A percentile compares a stretch with the other conserved stretches of the same genome.
phyloP scores from a whole-genome alignment of 1,140 invertebrate genomes.

The Pteromalus puparum region DNA sequence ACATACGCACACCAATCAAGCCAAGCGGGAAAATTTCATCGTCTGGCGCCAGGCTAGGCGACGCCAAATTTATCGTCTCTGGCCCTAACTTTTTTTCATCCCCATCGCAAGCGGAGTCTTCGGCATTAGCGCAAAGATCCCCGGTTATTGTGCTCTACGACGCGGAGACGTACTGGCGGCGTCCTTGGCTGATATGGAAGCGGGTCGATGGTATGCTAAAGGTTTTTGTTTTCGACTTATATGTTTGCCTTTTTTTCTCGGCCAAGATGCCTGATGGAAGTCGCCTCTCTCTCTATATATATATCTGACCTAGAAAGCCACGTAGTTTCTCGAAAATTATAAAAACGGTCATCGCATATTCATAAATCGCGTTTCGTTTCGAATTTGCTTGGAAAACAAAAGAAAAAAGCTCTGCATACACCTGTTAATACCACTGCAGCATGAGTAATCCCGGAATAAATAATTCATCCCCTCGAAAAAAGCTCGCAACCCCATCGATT shows the following conservation, averaged over 20 bases:
- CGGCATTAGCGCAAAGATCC: not conserved
- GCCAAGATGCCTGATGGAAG: too few species aligned
- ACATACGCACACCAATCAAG: not conserved
- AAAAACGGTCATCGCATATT: not conserved
- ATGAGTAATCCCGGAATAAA: not conserved
- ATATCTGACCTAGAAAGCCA: too few species aligned
- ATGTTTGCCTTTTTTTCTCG: not conserved
- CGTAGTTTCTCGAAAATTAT: too few species aligned
- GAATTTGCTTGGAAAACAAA: too few species aligned
- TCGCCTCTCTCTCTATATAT: too few species aligned
- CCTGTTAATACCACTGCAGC: not conserved
- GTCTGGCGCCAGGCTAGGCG: constrained; percentile 33
- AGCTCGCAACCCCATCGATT: not conserved
- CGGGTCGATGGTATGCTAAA: not conserved
- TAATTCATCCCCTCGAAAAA: not conserved
- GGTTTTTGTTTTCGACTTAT: not conserved
- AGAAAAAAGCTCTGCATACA: too few species aligned
- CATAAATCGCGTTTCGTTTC: too few species aligned
- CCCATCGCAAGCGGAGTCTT: not conserved
- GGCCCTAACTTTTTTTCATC: constrained; percentile 35
- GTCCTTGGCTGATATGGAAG: constrained; percentile 8
- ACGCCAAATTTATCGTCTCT: constrained; percentile 38
- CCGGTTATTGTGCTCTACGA: not conserved
- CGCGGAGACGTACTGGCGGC: not conserved
- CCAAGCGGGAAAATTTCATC: not conserved